Percentiles rank a stretch among this genome's conserved stretches.
These are phyloP conservation scores for Probosciger aterrimus DNA, from an alignment of 2,113 vertebrate species.

Conservation along the genomic window DNA sequence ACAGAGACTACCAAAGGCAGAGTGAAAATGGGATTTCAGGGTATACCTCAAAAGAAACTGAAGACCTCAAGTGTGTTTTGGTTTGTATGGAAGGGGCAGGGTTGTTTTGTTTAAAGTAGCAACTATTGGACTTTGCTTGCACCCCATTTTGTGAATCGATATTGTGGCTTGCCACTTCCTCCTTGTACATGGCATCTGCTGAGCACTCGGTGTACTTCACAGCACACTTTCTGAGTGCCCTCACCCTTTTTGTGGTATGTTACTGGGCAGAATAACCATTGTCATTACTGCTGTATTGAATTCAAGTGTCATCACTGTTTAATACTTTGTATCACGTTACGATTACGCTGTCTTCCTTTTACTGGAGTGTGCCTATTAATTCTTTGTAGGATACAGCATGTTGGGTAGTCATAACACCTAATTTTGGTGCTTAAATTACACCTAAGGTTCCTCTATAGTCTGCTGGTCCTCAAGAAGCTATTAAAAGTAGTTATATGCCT, in stretches of 20 bases:
- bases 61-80: background rate
- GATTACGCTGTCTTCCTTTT: background rate
- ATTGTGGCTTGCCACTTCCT: conserved; percentile 48
- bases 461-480: background rate
- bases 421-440: background rate
- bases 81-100: background rate
- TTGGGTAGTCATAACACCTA: background rate
- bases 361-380: background rate
- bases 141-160: background rate
- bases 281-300: background rate
- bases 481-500: background rate
- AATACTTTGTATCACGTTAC: background rate
- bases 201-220: background rate
- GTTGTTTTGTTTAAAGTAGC: background rate
- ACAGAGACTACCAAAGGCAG: background rate
- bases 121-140: conserved; percentile 15
- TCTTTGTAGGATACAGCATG: background rate
- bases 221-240: background rate
- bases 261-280: background rate
- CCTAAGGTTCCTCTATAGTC: background rate
- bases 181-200: background rate
- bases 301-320: background rate
- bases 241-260: background rate
- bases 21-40: background rate
- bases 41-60: background rate